These are phyloP conservation scores for Sarcophaga variegata DNA, from an alignment of 2,888 invertebrate genomes.

Conservation along the genomic window DNA sequence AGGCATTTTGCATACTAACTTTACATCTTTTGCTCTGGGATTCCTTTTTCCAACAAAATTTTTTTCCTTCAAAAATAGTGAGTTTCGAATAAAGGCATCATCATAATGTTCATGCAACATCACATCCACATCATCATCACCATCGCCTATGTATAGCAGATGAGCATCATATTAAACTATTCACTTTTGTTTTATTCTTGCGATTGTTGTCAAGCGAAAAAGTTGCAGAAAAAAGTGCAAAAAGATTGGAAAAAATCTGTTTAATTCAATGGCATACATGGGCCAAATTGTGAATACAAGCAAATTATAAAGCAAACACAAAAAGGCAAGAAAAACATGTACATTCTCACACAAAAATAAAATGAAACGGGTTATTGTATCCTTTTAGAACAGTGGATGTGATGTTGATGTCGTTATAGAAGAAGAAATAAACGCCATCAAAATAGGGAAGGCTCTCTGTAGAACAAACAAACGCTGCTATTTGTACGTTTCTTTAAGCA, in stretches of 20 bases:
- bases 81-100: neutral
- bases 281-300: slow-evolving; percentile 15
- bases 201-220: slow-evolving; percentile 33
- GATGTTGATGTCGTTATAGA: slow-evolving; percentile 13
- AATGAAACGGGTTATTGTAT: neutral
- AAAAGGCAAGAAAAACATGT: too few relatives aligned
- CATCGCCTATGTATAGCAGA: neutral
- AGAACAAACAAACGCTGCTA: too few relatives aligned
- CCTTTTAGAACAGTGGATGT: neutral
- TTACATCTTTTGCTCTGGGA: too few relatives aligned
- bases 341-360: neutral
- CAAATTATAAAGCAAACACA: neutral
- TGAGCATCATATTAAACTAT: slow-evolving; percentile 23
- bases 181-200: neutral
- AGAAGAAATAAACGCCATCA: neutral
- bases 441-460: neutral
- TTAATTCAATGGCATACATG: slow-evolving; percentile 51
- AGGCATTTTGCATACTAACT: slow-evolving; percentile 39
- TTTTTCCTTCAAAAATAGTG: neutral
- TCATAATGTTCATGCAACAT: slow-evolving; percentile 7
- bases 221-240: too few relatives aligned
- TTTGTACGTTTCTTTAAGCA: too few relatives aligned
- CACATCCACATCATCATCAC: neutral
- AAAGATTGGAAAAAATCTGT: slow-evolving; percentile 18
- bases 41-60: neutral